These are phyloP conservation scores for Anguilla rostrata DNA, from an alignment of 2,113 vertebrate species.

Conservation along the genomic window DNA sequence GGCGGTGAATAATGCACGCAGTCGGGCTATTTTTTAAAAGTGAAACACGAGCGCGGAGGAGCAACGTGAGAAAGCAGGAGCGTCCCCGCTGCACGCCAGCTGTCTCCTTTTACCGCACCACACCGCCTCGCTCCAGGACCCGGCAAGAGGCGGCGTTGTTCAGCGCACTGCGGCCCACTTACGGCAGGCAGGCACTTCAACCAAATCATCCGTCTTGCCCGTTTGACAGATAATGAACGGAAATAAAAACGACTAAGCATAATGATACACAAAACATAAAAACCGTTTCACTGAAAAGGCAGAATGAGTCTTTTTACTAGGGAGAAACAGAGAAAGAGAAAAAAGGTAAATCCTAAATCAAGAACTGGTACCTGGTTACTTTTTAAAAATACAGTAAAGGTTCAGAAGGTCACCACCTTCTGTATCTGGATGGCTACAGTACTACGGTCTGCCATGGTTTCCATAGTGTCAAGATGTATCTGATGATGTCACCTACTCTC, in stretches of 20 bases:
- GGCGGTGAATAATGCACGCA: constrained; percentile 84
- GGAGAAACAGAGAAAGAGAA: not conserved
- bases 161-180: constrained; percentile 47
- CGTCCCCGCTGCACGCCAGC: constrained; percentile 57
- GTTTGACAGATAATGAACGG: not conserved
- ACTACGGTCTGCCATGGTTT: not conserved
- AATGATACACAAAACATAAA: not conserved
- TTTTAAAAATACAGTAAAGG: not conserved
- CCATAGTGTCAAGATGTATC: not conserved
- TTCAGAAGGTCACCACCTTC: not conserved
- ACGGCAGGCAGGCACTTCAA: constrained; percentile 39
- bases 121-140: constrained; percentile 37
- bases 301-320: not conserved
- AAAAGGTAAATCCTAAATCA: not conserved
- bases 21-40: constrained; percentile 68
- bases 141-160: constrained; percentile 50
- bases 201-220: constrained; percentile 26
- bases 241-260: not conserved
- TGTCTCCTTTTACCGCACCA: constrained; percentile 50
- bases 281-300: not conserved
- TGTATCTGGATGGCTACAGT: not conserved
- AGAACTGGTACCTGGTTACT: not conserved
- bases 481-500: not conserved
- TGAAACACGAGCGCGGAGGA: constrained; percentile 77
- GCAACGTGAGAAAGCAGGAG: constrained; percentile 68